Base-by-base conservation (phyloP, 2,113 vertebrate genomes). In the Ochotona princeps region DNA sequence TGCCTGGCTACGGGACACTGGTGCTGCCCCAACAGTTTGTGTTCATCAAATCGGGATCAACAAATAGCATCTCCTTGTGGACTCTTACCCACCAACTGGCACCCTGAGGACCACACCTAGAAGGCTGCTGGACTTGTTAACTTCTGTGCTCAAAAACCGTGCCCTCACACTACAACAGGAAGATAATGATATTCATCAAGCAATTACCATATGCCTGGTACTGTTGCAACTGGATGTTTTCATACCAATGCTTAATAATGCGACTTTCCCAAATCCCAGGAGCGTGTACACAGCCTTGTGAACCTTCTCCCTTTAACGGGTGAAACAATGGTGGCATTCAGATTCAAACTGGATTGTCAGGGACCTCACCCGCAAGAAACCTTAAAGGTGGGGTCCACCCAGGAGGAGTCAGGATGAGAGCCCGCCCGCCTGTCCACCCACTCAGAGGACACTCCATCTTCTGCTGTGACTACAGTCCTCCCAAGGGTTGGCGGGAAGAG, bases 81-180 rank as follows among this genome's bases (percentile, higher is more conserved):
- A 5, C 14, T 57, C 54, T 57, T 17, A 57, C 14, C 54, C 54
- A 17, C 54, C 17, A 57, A 57, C 17, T 2, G 38, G 38, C 67
- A 65, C 25, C 0, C 4, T 1, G 79, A n/a, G 25, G 47, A 30
- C 13, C 30, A 3, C 20, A 38, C 6, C 0, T 1, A 4, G 20
- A 35, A 72, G 1, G 54, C 4, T 15, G 9, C 1, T 12, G 35
- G 11, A 4, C 17, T 49, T 63, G 2, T 8, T 13, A 1, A 28
- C 1, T 5, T 7, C 47, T 32, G 35, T 12, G 2, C 65, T 51
- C 44, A 26, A n/a, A 30, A 47, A 5, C 35, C 5, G 17, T 2
- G 28, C 7, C 35, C n/a, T 18, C 26, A 20, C 6, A 25, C 82
- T 61, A 11, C 18, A n/a, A 54, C 32, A 4, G 15, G 74, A 67